Evolutionary conservation across 1,140 invertebrate genomes (phyloP).

Genomic region (Micrasema longulum): DNA sequence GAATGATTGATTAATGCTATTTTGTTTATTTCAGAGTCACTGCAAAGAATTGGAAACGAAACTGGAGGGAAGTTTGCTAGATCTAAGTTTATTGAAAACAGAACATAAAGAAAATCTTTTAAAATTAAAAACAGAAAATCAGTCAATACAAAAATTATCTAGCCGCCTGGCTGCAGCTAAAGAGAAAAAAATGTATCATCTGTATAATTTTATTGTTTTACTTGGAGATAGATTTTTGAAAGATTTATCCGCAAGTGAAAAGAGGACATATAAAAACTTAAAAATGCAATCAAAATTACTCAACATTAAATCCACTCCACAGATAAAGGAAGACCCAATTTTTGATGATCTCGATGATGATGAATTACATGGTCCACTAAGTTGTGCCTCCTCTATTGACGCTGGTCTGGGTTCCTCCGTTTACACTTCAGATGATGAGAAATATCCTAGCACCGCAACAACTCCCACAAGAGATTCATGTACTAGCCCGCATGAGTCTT

Average conservation of each 20-base stretch:
- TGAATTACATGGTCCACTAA: conserved; percentile 30
- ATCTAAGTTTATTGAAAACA: neutral
- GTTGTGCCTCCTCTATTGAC: conserved; percentile 56
- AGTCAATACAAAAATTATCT: neutral
- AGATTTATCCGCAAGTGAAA: too few species aligned
- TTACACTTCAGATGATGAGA: conserved; percentile 60
- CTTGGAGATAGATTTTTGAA: conserved; percentile 31
- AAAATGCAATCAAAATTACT: neutral
- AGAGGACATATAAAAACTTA: conserved; percentile 20
- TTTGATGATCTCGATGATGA: conserved; percentile 15
- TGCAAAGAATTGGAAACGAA: neutral
- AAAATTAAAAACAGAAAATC: conserved; percentile 7
- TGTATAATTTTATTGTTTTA: conserved; percentile 35
- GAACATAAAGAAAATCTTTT: conserved; percentile 11
- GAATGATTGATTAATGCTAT: too few species aligned
- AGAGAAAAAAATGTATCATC: conserved; percentile 15
- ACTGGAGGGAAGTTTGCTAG: neutral
- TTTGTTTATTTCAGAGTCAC: conserved; percentile 9
- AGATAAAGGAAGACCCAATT: conserved; percentile 31
- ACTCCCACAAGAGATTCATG: conserved; percentile 51
- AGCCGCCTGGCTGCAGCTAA: neutral
- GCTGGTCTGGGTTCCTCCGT: conserved; percentile 61
- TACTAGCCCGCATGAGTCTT: conserved; percentile 18
- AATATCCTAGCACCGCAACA: conserved; percentile 57
- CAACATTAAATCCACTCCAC: conserved; percentile 8